Evolutionary conservation across 2,888 invertebrate species (phyloP), one percentile per base, ranked within the genome.

Genomic region (Bellardia pandia): DNA sequence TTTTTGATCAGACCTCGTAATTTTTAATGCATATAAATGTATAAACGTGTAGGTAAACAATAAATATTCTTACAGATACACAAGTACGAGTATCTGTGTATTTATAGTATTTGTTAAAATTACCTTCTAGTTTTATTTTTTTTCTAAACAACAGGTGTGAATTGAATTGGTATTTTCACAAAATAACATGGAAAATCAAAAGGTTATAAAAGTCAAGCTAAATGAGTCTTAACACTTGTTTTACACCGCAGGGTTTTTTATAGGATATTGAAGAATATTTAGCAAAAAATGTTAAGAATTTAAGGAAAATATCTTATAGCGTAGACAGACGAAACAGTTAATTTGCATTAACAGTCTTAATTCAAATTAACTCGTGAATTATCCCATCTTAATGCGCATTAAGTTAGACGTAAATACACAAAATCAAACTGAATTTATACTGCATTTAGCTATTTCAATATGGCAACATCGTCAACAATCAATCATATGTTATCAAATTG

Each of bases 121-220:
- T 78, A 58, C 48, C 78, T 69, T 69, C 14, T 30, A 0, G 13
- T 30, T 56, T 8, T 51, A 8, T 53, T 23, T 23, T 23, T 16
- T 56, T 56, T 16, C n/a, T n/a, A n/a, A 79, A 79, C 79, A 79
- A 78, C 79, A 79, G 79, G 79, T 79, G 79, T 62, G 23, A 60
- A 71, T 62, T 62, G 60, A 69, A 48, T 37, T 30, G 68, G 60
- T 48, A 71, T 79, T 79, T 71, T 71, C 79, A 79, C 62, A 79
- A 71, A 69, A 58, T 58, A 42, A 0, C 74, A 9, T 1, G 5
- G 11, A 30, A 69, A 69, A 51, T 69, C 69, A 69, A 48, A 69
- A 33, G 48, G 14, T 45, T 33, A 42, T 42, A 14, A 40, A 60
- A 60, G 58, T 58, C 14, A 72, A 58, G 42, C 6, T 53, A 66